Conservation (phyloP, 2,797 vertebrate species). For the Anas flavirostris region DNA sequence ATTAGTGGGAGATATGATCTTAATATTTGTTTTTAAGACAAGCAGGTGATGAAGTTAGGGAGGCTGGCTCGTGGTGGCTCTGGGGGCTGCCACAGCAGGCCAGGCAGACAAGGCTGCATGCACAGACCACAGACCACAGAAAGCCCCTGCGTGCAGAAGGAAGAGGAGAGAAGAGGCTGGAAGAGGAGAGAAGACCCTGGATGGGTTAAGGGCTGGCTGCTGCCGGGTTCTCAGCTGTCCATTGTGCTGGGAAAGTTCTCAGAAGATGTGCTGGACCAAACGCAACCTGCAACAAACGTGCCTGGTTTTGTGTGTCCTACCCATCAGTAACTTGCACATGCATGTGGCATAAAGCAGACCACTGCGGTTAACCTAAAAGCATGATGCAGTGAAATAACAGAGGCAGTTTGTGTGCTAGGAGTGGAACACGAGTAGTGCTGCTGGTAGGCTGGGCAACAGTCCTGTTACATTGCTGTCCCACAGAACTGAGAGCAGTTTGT, state of each 20-base stretch:
- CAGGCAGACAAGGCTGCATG: background rate
- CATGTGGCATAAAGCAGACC: background rate
- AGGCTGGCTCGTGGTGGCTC: background rate
- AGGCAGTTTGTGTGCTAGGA: background rate
- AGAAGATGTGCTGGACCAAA: fast-evolving
- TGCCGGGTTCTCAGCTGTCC: background rate
- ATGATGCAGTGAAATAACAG: fast-evolving
- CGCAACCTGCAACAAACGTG: too few species aligned
- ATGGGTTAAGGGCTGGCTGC: too few species aligned
- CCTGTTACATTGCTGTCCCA: background rate
- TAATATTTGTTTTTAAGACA: background rate
- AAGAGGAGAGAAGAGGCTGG: background rate
- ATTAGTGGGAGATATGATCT: background rate
- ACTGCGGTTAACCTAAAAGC: fast-evolving
- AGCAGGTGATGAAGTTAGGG: background rate
- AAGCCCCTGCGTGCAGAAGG: background rate
- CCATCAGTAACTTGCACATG: fast-evolving
- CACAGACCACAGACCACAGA: background rate
- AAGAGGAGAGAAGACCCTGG: background rate
- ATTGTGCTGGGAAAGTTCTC: background rate
- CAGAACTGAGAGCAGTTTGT: background rate
- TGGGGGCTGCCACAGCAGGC: background rate
- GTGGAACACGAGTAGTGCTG: background rate
- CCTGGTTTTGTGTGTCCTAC: background rate
- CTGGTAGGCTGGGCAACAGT: background rate